Base-by-base conservation (phyloP, 2,888 invertebrate species). In the Coleophora deauratella region DNA sequence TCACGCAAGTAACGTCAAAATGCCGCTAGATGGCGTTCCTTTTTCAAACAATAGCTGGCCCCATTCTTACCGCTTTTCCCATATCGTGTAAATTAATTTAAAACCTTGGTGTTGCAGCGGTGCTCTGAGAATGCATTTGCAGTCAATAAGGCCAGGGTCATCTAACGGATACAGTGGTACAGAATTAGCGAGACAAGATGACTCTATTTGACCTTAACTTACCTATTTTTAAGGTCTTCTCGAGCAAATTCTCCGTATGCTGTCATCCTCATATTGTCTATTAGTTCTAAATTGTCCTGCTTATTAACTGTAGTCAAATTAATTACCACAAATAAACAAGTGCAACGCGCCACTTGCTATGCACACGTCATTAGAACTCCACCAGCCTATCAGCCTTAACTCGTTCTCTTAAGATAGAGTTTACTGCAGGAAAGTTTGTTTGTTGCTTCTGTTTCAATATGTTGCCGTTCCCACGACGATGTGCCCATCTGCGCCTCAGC, bases 31-130 rank as follows among this genome's bases (percentile, higher is more conserved):
- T 49, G 56, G 46, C 53, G 47, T 28, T 50, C 55, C 54, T 53
- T 45, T 21, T 21, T 21, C 21, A 49, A 41, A 61, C 63, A 63
- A 63, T 57, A 51, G 52, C 46, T 33, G 66, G 64, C 67, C 59
- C 58, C 62, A 54, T 66, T 63, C 61, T 54, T 52, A 43, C 42
- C 43, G 52, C 49, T 50, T 59, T 60, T 69, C 63, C 46, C 62
- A 68, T 62, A 62, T 62, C 54, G 59, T 59, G n/a, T 57, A 50
- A 46, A 51, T 58, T 57, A 54, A 51, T 49, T 52, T 60, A 58
- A 57, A 59, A 57, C 51, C 49, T 51, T 45, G 50, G 54, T 54
- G 47, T 52, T 49, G 46, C 58, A 59, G 56, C 55, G 59, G 63
- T 50, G 40, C 43, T 21, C 34, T 14, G 34, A 12, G 31, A n/a